Evolutionary conservation across 2,888 invertebrate species (phyloP).

Genomic region (Entomobrya multifasciata): DNA sequence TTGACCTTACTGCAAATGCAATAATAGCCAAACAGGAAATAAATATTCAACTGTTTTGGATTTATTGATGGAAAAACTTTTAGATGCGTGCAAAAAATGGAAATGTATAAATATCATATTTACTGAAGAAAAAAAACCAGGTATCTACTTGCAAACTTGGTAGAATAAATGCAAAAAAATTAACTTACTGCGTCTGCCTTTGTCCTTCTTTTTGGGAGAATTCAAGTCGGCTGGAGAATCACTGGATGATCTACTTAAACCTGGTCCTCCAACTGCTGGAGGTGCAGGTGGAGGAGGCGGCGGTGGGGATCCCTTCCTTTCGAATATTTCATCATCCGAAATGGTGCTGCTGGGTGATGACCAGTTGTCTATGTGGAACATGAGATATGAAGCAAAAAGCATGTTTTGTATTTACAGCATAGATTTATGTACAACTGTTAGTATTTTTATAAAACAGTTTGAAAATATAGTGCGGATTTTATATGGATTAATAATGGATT

Average conservation of each 20-base stretch:
- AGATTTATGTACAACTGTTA: too few relatives aligned
- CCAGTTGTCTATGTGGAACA: slow-evolving; percentile 64
- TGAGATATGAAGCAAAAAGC: slow-evolving; percentile 10
- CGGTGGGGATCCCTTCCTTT: slow-evolving; percentile 67
- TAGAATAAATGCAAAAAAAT: slow-evolving; percentile 13
- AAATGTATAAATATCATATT: too few relatives aligned
- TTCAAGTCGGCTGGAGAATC: slow-evolving; percentile 67
- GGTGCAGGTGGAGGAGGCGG: slow-evolving; percentile 77
- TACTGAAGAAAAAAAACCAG: too few relatives aligned
- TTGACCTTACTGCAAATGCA: too few relatives aligned
- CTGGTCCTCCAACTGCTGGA: slow-evolving; percentile 29
- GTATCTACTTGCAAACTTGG: too few relatives aligned
- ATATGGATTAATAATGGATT: too few relatives aligned
- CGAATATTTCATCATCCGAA: slow-evolving; percentile 80
- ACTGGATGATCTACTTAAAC: slow-evolving; percentile 59
- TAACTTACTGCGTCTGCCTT: slow-evolving; percentile 70
- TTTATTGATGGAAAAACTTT: too few relatives aligned
- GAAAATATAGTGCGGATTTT: too few relatives aligned
- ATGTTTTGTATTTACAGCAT: slow-evolving; percentile 11
- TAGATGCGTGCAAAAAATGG: too few relatives aligned
- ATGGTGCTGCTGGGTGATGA: slow-evolving; percentile 76
- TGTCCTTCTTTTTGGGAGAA: slow-evolving; percentile 63
- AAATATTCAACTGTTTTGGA: too few relatives aligned
- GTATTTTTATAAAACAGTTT: too few relatives aligned
- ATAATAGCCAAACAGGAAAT: too few relatives aligned